Conservation (phyloP, 2,113 vertebrate genomes). For the Notechis scutatus region DNA sequence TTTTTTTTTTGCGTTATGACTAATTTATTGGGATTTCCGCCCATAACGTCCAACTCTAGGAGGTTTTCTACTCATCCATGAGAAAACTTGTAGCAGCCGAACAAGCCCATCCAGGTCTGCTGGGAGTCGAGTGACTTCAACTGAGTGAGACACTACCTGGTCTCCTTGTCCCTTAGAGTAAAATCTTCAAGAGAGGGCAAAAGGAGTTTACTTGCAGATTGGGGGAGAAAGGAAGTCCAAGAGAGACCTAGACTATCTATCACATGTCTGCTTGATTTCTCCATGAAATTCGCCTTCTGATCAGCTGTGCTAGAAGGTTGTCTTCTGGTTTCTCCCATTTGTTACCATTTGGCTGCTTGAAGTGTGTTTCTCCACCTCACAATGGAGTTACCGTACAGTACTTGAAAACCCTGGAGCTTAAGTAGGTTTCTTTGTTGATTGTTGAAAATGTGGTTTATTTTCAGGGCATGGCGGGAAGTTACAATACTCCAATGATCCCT, state of each 20-base stretch:
- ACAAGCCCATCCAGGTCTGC: neutral
- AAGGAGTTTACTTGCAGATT: rapidly evolving
- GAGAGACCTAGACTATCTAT: neutral
- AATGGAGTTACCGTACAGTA: too few relatives aligned
- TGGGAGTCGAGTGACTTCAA: rapidly evolving
- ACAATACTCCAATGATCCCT: neutral
- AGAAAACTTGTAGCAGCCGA: neutral
- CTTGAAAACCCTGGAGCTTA: neutral
- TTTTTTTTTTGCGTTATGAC: conserved; percentile 51
- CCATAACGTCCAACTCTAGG: conserved; percentile 8
- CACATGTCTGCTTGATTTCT: rapidly evolving
- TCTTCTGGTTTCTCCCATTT: neutral
- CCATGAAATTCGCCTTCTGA: neutral
- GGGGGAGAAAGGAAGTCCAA: neutral
- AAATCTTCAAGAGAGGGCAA: rapidly evolving
- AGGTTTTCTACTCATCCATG: rapidly evolving
- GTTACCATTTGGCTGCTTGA: neutral
- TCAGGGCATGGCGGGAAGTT: neutral
- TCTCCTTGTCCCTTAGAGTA: rapidly evolving
- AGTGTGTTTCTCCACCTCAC: neutral
- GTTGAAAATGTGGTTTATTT: neutral
- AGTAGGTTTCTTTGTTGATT: neutral
- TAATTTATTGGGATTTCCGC: conserved; percentile 23
- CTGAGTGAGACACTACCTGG: neutral
- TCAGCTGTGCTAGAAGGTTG: neutral